A percentile compares a stretch with the other conserved stretches of the same genome.
phyloP scores from a whole-genome alignment of 2,888 invertebrate genomes.

The Exephanes ischioxanthus region DNA sequence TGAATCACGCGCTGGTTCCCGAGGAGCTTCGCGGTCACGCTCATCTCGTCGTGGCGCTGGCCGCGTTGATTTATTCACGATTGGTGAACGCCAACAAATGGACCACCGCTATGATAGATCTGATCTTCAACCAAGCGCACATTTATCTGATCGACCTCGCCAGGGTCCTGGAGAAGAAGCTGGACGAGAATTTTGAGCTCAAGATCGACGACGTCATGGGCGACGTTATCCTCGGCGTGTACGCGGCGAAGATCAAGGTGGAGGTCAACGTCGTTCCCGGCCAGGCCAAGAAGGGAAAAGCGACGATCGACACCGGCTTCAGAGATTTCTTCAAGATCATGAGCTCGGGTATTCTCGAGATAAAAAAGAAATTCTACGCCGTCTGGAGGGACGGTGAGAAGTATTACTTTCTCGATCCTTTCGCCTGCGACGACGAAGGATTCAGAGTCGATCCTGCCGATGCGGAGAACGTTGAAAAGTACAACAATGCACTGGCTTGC shows the following conservation, averaged over 20 bases:
- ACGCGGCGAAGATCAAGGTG: constrained; percentile 80
- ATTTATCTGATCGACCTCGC: constrained; percentile 80
- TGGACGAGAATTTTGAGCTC: constrained; percentile 77
- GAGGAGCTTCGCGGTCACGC: constrained; percentile 75
- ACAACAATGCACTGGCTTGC: constrained; percentile 73
- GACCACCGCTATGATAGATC: constrained; percentile 78
- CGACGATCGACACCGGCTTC: constrained; percentile 74
- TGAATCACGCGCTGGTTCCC: constrained; percentile 75
- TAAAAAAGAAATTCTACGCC: constrained; percentile 79
- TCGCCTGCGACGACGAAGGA: constrained; percentile 80
- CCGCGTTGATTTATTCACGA: constrained; percentile 79
- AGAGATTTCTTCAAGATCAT: constrained; percentile 77
- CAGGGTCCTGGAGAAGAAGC: constrained; percentile 77
- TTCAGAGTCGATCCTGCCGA: constrained; percentile 74
- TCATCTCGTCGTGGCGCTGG: constrained; percentile 78
- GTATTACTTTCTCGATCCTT: constrained; percentile 82
- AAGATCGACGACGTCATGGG: constrained; percentile 77
- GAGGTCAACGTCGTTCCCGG: constrained; percentile 78
- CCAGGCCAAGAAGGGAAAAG: constrained; percentile 75
- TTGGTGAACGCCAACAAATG: constrained; percentile 80
- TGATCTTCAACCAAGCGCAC: constrained; percentile 82
- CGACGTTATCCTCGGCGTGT: constrained; percentile 81
- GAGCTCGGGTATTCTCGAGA: constrained; percentile 77
- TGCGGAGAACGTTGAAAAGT: constrained; percentile 69
- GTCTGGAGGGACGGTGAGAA: constrained; percentile 81